Evolutionary conservation across 2,888 invertebrate species (phyloP), one percentile per base, ranked within the genome.

Genomic region (Steinernema carpocapsae): DNA sequence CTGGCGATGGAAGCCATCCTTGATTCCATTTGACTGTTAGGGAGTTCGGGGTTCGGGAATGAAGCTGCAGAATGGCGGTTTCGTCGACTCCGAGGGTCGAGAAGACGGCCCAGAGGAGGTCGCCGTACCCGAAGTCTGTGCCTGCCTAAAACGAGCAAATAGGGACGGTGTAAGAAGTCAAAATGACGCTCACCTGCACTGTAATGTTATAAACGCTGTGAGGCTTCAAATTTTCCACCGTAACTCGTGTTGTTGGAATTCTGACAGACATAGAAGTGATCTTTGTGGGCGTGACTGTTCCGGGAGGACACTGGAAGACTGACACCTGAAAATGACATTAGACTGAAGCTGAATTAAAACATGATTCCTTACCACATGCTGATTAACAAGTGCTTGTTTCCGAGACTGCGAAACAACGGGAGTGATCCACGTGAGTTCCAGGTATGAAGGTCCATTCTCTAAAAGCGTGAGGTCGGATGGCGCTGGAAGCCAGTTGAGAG

Each of bases 71-170:
- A 22, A 81, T 77, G 14, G 22, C 45, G 6, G 75, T 76, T 7
- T 78, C 76, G 6, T 56, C 73, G 4, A 71, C 48, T 17, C 52
- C 75, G 45, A 82, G 73, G 0, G 83, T 83, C 12, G 81, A 80
- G 42, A 77, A 79, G 0, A 77, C 74, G 12, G 79, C 77, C 83
- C 83, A 83, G 0, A 79, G 80, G 17, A 74, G 73, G 45, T 81
- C 79, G 10, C 83, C 83, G 70, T 83, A 83, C 2, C 83, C 83
- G 71, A 80, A 83, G 51, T 78, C 78, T 0, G 83, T 83, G 17
- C 83, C 83, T 0, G 82, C 82, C 78, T 79, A 26, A n/a, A 32
- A 29, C 4, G 7, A 45, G 22, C 2, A 6, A 10, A 70, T 22
- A 64, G 24, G 42, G 6, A 12, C 10, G 14, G 29, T 6, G 32